Evolutionary conservation across 2,113 vertebrate species (phyloP).

Genomic region (Phalacrocorax aristotelis): DNA sequence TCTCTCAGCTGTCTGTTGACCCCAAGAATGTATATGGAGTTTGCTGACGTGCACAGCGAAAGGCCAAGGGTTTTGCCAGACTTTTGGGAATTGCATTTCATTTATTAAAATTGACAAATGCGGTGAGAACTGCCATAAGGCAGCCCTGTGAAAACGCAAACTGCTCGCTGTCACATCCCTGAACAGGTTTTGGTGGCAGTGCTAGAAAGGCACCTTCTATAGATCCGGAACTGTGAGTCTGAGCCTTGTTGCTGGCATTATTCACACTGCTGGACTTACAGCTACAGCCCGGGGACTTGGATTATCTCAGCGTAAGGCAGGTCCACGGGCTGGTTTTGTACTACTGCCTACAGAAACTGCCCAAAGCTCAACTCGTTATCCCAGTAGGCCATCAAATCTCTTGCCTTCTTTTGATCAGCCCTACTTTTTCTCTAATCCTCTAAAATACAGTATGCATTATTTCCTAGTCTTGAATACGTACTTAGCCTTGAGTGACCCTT

Average conservation of each 20-base stretch:
- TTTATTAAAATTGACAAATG: not conserved
- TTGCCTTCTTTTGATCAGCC: not conserved
- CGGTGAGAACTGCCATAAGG: not conserved
- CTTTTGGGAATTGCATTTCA: not conserved
- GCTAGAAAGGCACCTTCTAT: not conserved
- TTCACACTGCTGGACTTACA: accelerated
- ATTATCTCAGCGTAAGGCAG: not conserved
- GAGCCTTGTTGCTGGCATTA: not conserved
- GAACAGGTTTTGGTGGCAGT: not conserved
- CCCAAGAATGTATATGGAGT: not conserved
- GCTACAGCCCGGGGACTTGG: not conserved
- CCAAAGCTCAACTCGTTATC: not conserved
- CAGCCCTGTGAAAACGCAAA: not conserved
- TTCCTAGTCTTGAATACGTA: not conserved
- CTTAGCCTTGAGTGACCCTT: not conserved
- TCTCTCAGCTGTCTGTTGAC: not conserved
- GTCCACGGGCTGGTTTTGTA: not conserved
- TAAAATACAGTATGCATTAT: not conserved
- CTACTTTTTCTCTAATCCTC: not conserved
- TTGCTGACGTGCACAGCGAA: not conserved
- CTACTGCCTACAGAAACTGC: not conserved
- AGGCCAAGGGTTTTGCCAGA: not conserved
- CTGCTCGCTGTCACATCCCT: not conserved
- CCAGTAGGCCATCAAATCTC: not conserved
- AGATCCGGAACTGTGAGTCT: not conserved